Evolutionary conservation across 64 coral and sea anemone genomes (phyloP).

Genomic region (Astreopora myriophthalma): DNA sequence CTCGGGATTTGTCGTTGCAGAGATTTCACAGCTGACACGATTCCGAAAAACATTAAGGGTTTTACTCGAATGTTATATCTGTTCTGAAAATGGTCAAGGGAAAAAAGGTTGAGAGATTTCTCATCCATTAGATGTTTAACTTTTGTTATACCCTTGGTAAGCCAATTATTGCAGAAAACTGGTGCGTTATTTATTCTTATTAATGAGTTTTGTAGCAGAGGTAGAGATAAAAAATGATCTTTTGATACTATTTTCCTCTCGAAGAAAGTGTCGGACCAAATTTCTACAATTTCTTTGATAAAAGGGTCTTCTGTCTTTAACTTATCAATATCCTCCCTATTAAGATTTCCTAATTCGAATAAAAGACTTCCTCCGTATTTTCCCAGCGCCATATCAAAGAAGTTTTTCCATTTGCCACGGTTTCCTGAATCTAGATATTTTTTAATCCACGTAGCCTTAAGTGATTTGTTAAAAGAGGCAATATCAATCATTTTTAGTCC

Average conservation of each 20-base stretch:
- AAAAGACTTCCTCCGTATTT: not conserved
- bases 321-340: not conserved
- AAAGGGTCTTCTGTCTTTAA: not conserved
- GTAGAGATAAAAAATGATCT: not conserved
- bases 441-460: slow-evolving; percentile 28
- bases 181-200: not conserved
- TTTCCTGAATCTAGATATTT: slow-evolving; percentile 44
- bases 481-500: slow-evolving; percentile 40
- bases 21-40: too few relatives aligned
- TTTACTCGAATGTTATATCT: too few relatives aligned
- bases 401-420: slow-evolving; percentile 38
- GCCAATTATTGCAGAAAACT: not conserved
- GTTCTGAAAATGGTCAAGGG: too few relatives aligned
- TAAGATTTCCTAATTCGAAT: slow-evolving; percentile 10
- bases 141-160: not conserved
- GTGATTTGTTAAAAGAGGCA: slow-evolving; percentile 17
- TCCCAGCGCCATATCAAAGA: not conserved
- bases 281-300: not conserved
- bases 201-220: slow-evolving; percentile 9
- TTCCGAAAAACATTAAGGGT: too few relatives aligned
- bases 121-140: too few relatives aligned
- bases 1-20: too few relatives aligned
- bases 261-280: slow-evolving; percentile 26
- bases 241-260: not conserved
- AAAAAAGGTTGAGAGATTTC: too few relatives aligned